phyloP scores from a whole-genome alignment of 2,113 vertebrate genomes.

The Alectura lathami region DNA sequence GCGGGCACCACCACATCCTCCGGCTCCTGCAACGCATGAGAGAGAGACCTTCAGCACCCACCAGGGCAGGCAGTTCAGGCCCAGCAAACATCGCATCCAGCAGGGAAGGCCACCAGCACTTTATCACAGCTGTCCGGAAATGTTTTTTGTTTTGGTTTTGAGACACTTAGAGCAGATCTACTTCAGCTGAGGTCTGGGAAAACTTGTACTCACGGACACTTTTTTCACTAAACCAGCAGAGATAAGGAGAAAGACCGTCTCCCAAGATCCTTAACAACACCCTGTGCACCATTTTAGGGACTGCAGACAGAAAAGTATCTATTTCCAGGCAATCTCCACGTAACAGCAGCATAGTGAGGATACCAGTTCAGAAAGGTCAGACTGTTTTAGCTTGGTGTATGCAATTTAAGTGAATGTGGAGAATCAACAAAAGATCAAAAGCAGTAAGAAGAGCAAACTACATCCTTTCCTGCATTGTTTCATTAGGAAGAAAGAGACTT shows the following conservation, averaged over 20 bases:
- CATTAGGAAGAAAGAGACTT: not conserved
- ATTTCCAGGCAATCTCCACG: not conserved
- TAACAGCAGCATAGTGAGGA: not conserved
- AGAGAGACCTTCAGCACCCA: not conserved
- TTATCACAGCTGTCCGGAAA: not conserved
- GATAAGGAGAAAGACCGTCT: not conserved
- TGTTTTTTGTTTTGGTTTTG: not conserved
- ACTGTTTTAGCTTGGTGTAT: not conserved
- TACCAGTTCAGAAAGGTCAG: not conserved
- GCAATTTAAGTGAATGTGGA: not conserved
- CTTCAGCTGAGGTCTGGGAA: not conserved
- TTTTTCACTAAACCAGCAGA: not conserved
- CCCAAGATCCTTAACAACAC: not conserved
- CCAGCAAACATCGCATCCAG: not conserved
- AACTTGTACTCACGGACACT: not conserved
- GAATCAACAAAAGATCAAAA: not conserved
- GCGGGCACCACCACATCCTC: constrained; percentile 81
- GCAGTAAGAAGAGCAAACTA: not conserved
- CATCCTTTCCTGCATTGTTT: not conserved
- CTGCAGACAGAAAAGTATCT: not conserved
- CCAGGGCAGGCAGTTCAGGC: not conserved
- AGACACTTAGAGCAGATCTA: not conserved
- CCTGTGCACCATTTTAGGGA: not conserved
- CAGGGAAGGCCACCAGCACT: rapidly evolving
- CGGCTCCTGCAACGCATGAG: constrained; percentile 78